A percentile compares a stretch with the other conserved stretches of the same genome.
Conservation (phyloP, 1,140 invertebrate genomes). For the Papilio polyxenes region DNA sequence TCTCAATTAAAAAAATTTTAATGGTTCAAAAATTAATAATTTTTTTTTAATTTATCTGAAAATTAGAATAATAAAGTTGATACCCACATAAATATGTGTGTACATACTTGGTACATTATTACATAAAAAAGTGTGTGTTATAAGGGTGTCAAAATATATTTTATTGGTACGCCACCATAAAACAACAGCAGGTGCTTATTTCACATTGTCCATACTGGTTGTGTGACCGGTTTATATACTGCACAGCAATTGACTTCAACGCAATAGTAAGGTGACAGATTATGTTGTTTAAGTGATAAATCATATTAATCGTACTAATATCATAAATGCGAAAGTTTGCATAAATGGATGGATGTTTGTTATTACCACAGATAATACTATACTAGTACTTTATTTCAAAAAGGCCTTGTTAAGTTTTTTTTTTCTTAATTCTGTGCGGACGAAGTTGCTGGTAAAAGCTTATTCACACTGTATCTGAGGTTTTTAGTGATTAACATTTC, state of each 20-base stretch:
- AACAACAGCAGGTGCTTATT: constrained; percentile 29
- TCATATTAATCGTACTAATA: neutral
- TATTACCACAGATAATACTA: too few relatives aligned
- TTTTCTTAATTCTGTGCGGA: too few relatives aligned
- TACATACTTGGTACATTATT: neutral
- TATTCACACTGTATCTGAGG: neutral
- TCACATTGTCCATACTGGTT: constrained; percentile 16
- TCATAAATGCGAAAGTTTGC: too few relatives aligned
- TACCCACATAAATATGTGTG: neutral
- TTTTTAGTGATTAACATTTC: neutral
- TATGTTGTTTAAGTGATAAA: neutral
- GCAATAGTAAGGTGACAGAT: neutral
- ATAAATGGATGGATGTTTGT: too few relatives aligned
- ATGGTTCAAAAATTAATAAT: too few relatives aligned
- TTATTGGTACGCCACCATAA: neutral
- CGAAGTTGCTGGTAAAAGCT: neutral
- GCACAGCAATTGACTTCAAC: neutral
- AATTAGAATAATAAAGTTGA: neutral
- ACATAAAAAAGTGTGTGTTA: too few relatives aligned
- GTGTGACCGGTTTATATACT: constrained; percentile 29
- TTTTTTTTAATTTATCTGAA: too few relatives aligned
- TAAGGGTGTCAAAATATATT: neutral
- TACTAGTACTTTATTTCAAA: too few relatives aligned
- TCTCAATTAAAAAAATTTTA: too few relatives aligned
- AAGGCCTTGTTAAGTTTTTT: too few relatives aligned